phyloP scores from a whole-genome alignment of 2,888 invertebrate genomes.

The Stenolophus ochropezus region DNA sequence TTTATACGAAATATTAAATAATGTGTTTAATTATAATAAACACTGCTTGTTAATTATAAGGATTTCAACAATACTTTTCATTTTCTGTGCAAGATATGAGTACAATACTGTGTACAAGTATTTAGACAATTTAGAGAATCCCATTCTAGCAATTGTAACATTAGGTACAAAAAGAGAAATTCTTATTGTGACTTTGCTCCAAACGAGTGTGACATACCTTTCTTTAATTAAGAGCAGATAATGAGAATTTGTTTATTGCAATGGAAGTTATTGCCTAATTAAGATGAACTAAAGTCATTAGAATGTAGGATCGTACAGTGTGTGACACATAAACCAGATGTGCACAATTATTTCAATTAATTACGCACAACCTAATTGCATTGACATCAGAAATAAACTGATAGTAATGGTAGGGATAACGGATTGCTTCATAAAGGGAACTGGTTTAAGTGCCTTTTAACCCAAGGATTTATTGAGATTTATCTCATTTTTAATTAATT shows the following conservation, averaged over 20 bases:
- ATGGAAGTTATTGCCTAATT: conserved; percentile 11
- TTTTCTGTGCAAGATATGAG: no score
- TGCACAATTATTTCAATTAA: conserved; percentile 29
- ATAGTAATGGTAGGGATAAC: background rate
- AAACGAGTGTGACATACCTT: background rate
- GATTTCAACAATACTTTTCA: no score
- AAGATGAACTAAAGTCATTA: conserved; percentile 19
- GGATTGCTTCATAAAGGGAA: background rate
- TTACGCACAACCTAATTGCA: conserved; percentile 12
- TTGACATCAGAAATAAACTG: background rate
- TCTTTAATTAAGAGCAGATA: background rate
- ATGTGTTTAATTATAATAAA: no score
- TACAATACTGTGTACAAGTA: no score
- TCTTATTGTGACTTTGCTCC: background rate
- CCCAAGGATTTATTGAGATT: background rate
- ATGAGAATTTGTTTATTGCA: background rate
- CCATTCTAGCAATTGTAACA: background rate
- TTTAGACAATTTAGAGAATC: background rate
- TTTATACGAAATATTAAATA: no score
- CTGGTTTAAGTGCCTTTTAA: background rate
- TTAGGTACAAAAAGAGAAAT: background rate
- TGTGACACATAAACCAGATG: conserved; percentile 1
- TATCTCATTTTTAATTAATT: no score
- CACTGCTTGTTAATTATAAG: no score
- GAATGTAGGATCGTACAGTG: background rate